These are phyloP conservation scores for Drosophila pegasa DNA, from an alignment of 2,888 invertebrate genomes.

Conservation along the genomic window DNA sequence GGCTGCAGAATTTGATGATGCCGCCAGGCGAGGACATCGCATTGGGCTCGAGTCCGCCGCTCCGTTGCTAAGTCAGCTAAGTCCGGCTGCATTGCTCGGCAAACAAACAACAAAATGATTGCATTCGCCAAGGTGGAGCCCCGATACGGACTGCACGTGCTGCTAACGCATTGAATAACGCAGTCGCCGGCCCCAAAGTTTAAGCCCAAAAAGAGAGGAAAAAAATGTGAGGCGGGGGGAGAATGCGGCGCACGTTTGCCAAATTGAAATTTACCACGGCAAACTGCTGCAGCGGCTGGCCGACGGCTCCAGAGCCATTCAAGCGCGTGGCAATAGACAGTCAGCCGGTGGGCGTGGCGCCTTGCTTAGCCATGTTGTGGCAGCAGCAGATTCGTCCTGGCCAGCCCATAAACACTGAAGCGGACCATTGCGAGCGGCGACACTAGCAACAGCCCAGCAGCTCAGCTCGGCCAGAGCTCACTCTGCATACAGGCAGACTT, in stretches of 20 bases:
- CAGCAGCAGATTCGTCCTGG: slow-evolving; percentile 40
- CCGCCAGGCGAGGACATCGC: slow-evolving; percentile 25
- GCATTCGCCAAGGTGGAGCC: slow-evolving; percentile 29
- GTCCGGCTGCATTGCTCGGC: slow-evolving; percentile 26
- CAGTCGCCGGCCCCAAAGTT: slow-evolving; percentile 29
- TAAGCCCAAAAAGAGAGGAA: slow-evolving; percentile 17
- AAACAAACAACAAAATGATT: slow-evolving; percentile 30
- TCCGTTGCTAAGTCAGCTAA: slow-evolving; percentile 13
- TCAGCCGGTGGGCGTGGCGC: slow-evolving; percentile 35
- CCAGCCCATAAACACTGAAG: slow-evolving; percentile 62
- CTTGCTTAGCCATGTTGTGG: slow-evolving; percentile 26
- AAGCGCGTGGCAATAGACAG: slow-evolving; percentile 38
- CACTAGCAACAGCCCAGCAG: slow-evolving; percentile 25
- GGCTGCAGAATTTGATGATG: slow-evolving; percentile 58
- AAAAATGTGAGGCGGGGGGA: slow-evolving; percentile 8
- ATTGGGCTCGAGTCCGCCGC: neutral
- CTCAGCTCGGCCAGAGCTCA: slow-evolving; percentile 21
- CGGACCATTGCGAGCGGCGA: slow-evolving; percentile 46
- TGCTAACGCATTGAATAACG: slow-evolving; percentile 51
- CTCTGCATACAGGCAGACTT: slow-evolving; percentile 9
- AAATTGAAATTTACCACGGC: slow-evolving; percentile 65
- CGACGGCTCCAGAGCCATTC: slow-evolving; percentile 37
- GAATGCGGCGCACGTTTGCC: slow-evolving; percentile 64
- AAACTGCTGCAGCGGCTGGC: slow-evolving; percentile 46
- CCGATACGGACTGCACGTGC: slow-evolving; percentile 43